phyloP scores from a whole-genome alignment of 2,113 vertebrate genomes.

The Chitala chitala region DNA sequence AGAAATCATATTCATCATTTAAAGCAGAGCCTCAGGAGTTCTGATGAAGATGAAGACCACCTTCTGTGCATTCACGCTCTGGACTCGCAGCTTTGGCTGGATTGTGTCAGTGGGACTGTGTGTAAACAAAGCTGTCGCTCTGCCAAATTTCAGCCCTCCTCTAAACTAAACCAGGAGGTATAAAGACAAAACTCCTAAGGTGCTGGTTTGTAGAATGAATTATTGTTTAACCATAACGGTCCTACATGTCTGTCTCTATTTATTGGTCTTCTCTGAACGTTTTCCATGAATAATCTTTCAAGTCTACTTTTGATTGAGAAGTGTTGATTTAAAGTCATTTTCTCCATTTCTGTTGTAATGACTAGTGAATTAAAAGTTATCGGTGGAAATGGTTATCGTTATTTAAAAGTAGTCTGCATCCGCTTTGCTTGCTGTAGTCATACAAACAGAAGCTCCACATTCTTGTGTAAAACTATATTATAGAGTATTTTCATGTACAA shows the following conservation, averaged over 20 bases:
- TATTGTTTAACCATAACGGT: no score
- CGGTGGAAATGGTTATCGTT: no score
- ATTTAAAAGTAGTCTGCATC: no score
- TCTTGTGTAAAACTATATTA: no score
- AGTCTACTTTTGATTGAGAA: no score
- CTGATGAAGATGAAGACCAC: not conserved
- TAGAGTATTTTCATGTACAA: no score
- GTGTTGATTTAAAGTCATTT: no score
- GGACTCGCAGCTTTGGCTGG: not conserved
- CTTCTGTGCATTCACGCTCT: not conserved
- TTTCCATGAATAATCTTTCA: not conserved
- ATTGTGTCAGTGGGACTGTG: not conserved
- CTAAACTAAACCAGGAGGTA: not conserved
- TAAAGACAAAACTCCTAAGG: not conserved
- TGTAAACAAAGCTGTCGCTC: not conserved
- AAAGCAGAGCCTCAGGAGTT: no score
- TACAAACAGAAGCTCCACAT: no score
- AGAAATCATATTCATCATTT: not conserved
- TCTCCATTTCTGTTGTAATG: no score
- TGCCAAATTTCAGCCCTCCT: not conserved
- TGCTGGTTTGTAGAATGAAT: not conserved
- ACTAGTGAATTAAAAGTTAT: no score
- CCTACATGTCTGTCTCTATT: not conserved
- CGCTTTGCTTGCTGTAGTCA: no score
- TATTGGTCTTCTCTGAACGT: not conserved